Percentiles rank a stretch among this genome's conserved stretches.
These are phyloP conservation scores for Siderastrea radians DNA, from an alignment of 92 coral and sea anemone species.

Conservation along the genomic window DNA sequence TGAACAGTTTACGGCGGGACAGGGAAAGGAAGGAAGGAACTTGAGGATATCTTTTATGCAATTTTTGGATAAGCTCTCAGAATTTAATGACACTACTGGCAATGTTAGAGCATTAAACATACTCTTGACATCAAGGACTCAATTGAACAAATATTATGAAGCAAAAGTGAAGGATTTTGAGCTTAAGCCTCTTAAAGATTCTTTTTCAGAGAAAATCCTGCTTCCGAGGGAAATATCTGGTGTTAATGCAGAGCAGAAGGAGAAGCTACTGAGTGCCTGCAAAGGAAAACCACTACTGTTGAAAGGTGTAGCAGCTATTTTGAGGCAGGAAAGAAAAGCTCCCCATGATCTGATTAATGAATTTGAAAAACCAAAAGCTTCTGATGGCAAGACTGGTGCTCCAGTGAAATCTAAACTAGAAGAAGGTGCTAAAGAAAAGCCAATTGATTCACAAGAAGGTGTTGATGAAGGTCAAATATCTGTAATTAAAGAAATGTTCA, in stretches of 20 bases:
- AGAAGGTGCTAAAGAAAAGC: conserved; percentile 24
- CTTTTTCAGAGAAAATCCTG: conserved; percentile 19
- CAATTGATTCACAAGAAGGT: conserved; percentile 35
- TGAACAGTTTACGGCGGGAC: conserved; percentile 51
- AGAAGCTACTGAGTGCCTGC: background rate
- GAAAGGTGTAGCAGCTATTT: conserved; percentile 6
- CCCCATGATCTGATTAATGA: background rate
- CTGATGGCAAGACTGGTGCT: background rate
- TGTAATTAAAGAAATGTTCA: conserved; percentile 59
- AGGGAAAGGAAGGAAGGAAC: conserved; percentile 14
- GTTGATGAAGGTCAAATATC: conserved; percentile 6
- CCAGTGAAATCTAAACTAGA: conserved; percentile 4
- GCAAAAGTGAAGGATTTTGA: conserved; percentile 27
- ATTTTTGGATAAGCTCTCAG: conserved; percentile 8
- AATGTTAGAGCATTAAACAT: conserved; percentile 32
- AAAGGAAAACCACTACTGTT: conserved; percentile 16
- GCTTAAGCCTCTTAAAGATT: background rate
- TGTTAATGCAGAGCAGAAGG: background rate
- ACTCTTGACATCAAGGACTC: conserved; percentile 66
- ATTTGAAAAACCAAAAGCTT: background rate
- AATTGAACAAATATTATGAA: conserved; percentile 25
- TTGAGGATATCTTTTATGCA: background rate
- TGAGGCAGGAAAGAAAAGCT: conserved; percentile 2
- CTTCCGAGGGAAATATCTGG: background rate
- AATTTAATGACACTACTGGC: background rate